A percentile compares a stretch with the other conserved stretches of the same genome.
Conservation (phyloP, 2,113 vertebrate species). For the Lepidothrix coronata region DNA sequence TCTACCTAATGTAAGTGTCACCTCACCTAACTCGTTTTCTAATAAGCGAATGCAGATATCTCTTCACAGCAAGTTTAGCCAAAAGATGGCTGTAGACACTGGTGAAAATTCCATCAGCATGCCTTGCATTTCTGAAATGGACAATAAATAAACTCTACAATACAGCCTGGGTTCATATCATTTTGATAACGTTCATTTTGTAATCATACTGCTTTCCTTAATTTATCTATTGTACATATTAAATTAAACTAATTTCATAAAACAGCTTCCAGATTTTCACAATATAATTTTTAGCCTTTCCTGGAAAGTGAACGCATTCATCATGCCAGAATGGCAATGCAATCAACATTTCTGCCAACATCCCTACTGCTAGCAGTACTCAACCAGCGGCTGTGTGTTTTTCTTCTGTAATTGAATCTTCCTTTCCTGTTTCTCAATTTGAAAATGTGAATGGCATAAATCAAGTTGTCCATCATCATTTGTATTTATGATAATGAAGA, state of each 20-base stretch:
- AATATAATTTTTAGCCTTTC: not conserved
- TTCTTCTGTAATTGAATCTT: not conserved
- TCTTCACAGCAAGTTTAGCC: conserved; percentile 88
- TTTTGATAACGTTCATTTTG: not conserved
- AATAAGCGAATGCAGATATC: conserved; percentile 92
- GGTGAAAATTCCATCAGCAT: conserved; percentile 93
- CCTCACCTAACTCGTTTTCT: conserved; percentile 91
- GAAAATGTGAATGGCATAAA: not conserved
- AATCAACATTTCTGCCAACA: not conserved
- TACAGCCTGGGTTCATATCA: not conserved
- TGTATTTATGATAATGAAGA: not conserved
- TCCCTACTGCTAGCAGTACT: not conserved
- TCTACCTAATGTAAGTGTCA: conserved; percentile 40
- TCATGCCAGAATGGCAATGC: not conserved
- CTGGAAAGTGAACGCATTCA: not conserved
- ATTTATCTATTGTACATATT: not conserved
- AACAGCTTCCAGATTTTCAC: not conserved
- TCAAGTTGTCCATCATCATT: not conserved
- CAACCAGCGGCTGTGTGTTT: not conserved
- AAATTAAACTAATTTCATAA: not conserved
- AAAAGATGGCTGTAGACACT: conserved; percentile 92
- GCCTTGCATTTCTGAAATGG: conserved; percentile 84
- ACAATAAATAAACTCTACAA: conserved; percentile 58
- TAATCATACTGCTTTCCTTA: not conserved
- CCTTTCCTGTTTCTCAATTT: not conserved